These are phyloP conservation scores for Pectinophora gossypiella DNA, from an alignment of 1,140 invertebrate genomes.

Conservation along the genomic window DNA sequence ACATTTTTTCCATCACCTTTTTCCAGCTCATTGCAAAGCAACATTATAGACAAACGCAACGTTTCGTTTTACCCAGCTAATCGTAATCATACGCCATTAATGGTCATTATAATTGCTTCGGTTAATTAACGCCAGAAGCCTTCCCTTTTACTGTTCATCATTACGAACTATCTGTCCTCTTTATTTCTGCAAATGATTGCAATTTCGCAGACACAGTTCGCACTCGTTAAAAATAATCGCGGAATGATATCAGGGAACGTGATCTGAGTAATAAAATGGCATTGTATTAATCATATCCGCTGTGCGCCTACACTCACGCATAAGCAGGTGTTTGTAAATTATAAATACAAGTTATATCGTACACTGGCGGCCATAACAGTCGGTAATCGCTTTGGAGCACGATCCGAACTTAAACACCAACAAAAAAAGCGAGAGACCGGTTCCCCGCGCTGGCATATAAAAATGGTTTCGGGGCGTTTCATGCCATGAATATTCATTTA, in stretches of 20 bases:
- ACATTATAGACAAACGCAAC: background rate
- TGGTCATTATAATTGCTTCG: background rate
- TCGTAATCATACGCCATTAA: background rate
- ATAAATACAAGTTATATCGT: constrained; percentile 52
- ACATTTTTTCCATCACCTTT: background rate
- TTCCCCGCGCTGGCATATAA: constrained; percentile 42
- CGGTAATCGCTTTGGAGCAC: constrained; percentile 38
- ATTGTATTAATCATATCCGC: constrained; percentile 55
- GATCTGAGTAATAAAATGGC: constrained; percentile 43
- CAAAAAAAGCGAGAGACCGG: constrained; percentile 56
- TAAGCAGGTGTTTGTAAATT: constrained; percentile 58
- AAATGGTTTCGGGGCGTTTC: constrained; percentile 58
- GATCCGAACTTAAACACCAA: constrained; percentile 51
- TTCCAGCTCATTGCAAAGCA: background rate
- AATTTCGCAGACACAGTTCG: constrained; percentile 13
- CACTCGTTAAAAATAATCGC: constrained; percentile 20
- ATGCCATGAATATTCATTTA: constrained; percentile 67
- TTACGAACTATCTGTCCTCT: constrained; percentile 2
- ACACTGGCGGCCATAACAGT: constrained; percentile 40
- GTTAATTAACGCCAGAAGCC: background rate
- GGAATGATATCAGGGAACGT: constrained; percentile 36
- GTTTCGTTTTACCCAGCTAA: background rate
- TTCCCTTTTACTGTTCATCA: background rate
- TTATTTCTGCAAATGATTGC: constrained; percentile 13
- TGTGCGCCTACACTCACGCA: constrained; percentile 46